Base-by-base conservation (phyloP, 2,797 vertebrate species). In the Pseudochromis fuscus region DNA sequence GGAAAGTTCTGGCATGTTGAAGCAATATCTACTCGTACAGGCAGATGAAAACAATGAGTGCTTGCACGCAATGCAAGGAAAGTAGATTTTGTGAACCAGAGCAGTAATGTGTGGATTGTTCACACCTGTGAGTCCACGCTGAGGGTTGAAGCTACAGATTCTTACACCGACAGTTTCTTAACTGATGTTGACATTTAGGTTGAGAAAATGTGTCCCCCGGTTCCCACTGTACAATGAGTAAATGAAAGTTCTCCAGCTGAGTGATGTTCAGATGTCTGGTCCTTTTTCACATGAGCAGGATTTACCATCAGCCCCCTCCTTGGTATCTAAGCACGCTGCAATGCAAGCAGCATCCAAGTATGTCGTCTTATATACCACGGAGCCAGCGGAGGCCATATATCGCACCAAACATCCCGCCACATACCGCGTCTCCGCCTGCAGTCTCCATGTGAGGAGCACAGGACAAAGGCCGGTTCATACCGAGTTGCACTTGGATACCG, bases 281-380 rank as follows among this genome's bases (percentile, higher is more conserved):
- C 35, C 2, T 73, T 58, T 48, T 78, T 83, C 84, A 80, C 19
- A n/a, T 0, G 1, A 6, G 4, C 60, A 37, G 28, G 72, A 91
- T 86, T 88, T 86, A 89, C 48, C 56, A n/a, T 24, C 13, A 0
- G 3, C 21, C 27, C 16, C 16, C 30, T n/a, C 23, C 45, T 59
- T 27, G 52, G 85, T 91, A 70, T 74, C 87, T 67, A 81, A 68
- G 88, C 19, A 58, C 75, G 1, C 28, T 7, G 65, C 79, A 76
- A 86, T 61, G 66, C 66, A 23, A 51, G 30, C 11, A 0, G 19
- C n/a, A 21, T 23, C 35, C 55, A 65, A 66, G 68, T 6, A 58
- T 74, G 9, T 50, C 66, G 27, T 57, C 66, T 64, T 62, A 68
- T 58, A 13, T 28, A 59, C 38, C 38, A 0, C 2, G 67, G 77